Base-by-base conservation (phyloP, 2,888 invertebrate species). In the Apodemia duryi region DNA sequence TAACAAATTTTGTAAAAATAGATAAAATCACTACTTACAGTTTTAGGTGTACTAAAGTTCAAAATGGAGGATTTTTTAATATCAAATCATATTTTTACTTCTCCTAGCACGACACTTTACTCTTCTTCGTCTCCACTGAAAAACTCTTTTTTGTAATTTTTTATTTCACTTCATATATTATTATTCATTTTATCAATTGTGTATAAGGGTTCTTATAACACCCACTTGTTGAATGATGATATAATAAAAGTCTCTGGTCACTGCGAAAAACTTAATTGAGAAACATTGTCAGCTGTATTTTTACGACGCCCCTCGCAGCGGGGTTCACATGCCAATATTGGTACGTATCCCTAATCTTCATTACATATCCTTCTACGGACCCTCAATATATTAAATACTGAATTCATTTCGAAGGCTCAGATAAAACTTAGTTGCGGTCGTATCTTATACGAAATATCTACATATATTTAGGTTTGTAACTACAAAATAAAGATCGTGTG, bases 251-350 rank as follows among this genome's bases (percentile, higher is more conserved):
- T 32, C 60, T 61, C 61, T n/a, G 41, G 61, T 52, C 62, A 46
- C 64, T 62, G 64, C 43, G 62, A 41, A 70, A 70, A 71, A 75
- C 75, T 75, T 77, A 79, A 79, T 79, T 79, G 77, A 74, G 74
- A 81, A 78, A 78, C 78, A 79, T 79, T 74, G 76, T 74, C 72
- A 70, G 64, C 65, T 64, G 61, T 64, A 64, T 64, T 61, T 69
- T 68, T 70, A 64, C 68, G 66, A 68, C 63, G 64, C 57, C 66
- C 67, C 67, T 68, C 69, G 38, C 69, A 66, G 68, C 68, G 66
- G 68, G 68, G 65, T 64, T 66, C 65, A 63, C 63, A 62, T 66
- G 66, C 66, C 71, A 70, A 71, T 70, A 71, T 69, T 67, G 67
- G 66, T 65, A 13, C 46, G 13, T 13, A 64, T 65, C 63, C 65